Percentiles rank a stretch among this genome's conserved stretches.
phyloP scores from a whole-genome alignment of 1,140 invertebrate genomes.

The Scaptomyza hsui region DNA sequence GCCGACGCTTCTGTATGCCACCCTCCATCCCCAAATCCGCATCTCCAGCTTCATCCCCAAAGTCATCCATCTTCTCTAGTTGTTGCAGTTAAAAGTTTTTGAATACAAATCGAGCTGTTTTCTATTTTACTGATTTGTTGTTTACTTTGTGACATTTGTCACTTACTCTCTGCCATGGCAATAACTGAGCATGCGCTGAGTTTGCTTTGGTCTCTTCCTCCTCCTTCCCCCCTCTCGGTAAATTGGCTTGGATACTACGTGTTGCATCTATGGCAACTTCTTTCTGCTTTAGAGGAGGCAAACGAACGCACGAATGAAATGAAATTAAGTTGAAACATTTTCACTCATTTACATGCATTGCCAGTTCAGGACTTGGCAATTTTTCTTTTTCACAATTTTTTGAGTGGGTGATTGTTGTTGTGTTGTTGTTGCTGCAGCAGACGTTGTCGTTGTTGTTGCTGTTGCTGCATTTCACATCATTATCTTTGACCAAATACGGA shows the following conservation, averaged over 20 bases:
- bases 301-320: slow-evolving; percentile 55
- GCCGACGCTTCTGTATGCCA: slow-evolving; percentile 12
- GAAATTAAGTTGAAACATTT: slow-evolving; percentile 72
- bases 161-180: slow-evolving; percentile 63
- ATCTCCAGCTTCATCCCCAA: no score
- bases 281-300: slow-evolving; percentile 11
- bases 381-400: slow-evolving; percentile 68
- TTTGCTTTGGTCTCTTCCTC: slow-evolving; percentile 30
- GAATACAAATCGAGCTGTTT: background rate
- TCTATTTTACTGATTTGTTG: slow-evolving; percentile 8
- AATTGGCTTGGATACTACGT: slow-evolving; percentile 16
- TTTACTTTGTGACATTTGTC: slow-evolving; percentile 12
- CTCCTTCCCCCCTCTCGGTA: background rate
- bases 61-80: slow-evolving; percentile 29
- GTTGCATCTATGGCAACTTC: slow-evolving; percentile 22
- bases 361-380: slow-evolving; percentile 38
- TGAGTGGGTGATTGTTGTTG: slow-evolving; percentile 76
- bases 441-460: slow-evolving; percentile 6
- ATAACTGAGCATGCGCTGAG: slow-evolving; percentile 53
- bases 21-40: background rate
- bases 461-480: slow-evolving; percentile 76
- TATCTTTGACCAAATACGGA: slow-evolving; percentile 82
- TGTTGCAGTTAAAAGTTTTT: background rate
- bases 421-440: slow-evolving; percentile 32
- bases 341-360: slow-evolving; percentile 77